Percentiles rank a stretch among this genome's conserved stretches.
These are phyloP conservation scores for Monopis laevigella DNA, from an alignment of 2,888 invertebrate genomes.

Conservation along the genomic window DNA sequence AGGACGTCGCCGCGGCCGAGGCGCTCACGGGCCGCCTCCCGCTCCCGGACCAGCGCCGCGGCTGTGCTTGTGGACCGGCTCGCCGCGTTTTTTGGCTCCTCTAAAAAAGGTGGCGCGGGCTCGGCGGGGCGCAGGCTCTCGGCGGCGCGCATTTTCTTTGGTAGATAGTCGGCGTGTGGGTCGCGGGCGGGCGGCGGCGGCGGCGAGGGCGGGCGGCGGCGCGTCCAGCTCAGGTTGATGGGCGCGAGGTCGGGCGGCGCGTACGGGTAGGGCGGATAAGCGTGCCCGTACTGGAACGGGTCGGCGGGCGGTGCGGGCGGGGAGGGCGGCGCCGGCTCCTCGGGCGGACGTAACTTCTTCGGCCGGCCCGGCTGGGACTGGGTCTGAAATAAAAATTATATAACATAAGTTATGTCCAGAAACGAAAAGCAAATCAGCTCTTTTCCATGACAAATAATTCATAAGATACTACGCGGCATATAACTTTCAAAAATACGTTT, in stretches of 20 bases:
- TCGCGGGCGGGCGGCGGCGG: constrained; percentile 30
- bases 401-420: too few relatives aligned
- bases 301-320: constrained; percentile 19
- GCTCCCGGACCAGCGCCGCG: constrained; percentile 67
- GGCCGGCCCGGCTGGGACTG: constrained; percentile 53
- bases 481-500: too few relatives aligned
- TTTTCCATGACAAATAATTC: too few relatives aligned
- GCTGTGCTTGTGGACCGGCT: constrained; percentile 66
- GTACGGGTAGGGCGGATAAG: constrained; percentile 16
- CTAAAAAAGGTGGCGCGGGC: constrained; percentile 47
- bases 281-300: constrained; percentile 27
- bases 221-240: constrained; percentile 58
- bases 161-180: constrained; percentile 49
- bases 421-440: too few relatives aligned
- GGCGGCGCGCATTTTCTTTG: constrained; percentile 62
- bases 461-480: too few relatives aligned
- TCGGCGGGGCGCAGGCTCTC: constrained; percentile 22
- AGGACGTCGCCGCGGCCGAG: constrained; percentile 31
- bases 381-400: constrained; percentile 31
- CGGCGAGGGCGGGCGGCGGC: constrained; percentile 46
- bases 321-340: constrained; percentile 45
- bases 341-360: constrained; percentile 50
- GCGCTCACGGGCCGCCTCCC: constrained; percentile 60
- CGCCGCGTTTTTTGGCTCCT: constrained; percentile 67
- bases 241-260: constrained; percentile 33